A percentile compares a stretch with the other conserved stretches of the same genome.
Conservation (phyloP, 2,113 vertebrate genomes). For the Neodontobutis hainanensis region DNA sequence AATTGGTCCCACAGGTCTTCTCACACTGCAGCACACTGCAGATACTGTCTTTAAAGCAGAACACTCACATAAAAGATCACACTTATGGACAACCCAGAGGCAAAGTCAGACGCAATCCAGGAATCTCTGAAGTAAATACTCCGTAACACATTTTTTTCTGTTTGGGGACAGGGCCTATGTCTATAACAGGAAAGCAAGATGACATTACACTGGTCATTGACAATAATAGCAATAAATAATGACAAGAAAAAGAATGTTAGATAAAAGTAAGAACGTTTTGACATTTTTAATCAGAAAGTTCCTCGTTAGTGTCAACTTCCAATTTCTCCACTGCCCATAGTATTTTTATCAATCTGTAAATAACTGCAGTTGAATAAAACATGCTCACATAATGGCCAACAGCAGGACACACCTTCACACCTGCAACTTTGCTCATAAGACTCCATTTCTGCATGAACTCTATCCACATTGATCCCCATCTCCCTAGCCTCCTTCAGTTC, state of each 20-base stretch:
- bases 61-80: conserved; percentile 50
- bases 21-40: conserved; percentile 68
- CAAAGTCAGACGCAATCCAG: conserved; percentile 5
- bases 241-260: no score
- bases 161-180: no score
- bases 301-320: no score
- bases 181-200: no score
- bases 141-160: no score
- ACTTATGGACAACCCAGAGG: conserved; percentile 10
- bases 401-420: conserved; percentile 24
- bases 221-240: no score
- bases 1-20: conserved; percentile 54
- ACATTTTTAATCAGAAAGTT: no score
- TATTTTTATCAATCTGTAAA: no score
- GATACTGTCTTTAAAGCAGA: conserved; percentile 39
- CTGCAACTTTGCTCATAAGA: conserved; percentile 14
- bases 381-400: conserved; percentile 4
- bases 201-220: no score
- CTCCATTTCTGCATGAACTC: conserved; percentile 53
- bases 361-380: background rate
- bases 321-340: no score
- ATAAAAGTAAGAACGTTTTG: no score
- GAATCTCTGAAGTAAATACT: background rate
- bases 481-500: conserved; percentile 9
- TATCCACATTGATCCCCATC: conserved; percentile 47